phyloP scores from a whole-genome alignment of 2,888 invertebrate genomes.

The Molanna angustata region DNA sequence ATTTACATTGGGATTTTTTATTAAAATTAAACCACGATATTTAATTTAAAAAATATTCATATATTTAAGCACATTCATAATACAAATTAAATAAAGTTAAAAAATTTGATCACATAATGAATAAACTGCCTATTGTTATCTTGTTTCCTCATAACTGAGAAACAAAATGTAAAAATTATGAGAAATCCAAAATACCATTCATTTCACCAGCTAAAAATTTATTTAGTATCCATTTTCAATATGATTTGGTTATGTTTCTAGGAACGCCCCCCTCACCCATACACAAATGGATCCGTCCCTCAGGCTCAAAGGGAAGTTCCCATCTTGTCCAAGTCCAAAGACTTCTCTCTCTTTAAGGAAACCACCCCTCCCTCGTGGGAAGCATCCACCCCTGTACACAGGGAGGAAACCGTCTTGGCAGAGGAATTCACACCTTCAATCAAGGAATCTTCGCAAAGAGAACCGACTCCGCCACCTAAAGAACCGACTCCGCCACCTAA shows the following conservation, averaged over 20 bases:
- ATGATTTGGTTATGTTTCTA: conserved; percentile 34
- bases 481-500: background rate
- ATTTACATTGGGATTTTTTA: too few species aligned
- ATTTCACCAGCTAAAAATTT: too few species aligned
- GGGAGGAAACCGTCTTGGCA: conserved; percentile 16
- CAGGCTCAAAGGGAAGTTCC: conserved; percentile 40
- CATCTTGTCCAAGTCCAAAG: conserved; percentile 26
- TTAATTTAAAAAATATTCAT: too few species aligned
- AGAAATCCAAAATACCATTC: too few species aligned
- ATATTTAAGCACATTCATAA: too few species aligned
- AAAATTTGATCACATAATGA: too few species aligned
- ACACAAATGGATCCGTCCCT: conserved; percentile 51
- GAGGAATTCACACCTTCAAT: conserved; percentile 15
- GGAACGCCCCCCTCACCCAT: conserved; percentile 48
- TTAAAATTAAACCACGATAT: too few species aligned
- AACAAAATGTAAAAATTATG: too few species aligned
- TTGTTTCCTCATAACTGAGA: too few species aligned
- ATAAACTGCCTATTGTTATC: too few species aligned
- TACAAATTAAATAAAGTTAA: too few species aligned
- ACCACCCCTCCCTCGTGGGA: conserved; percentile 29
- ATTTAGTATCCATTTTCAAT: background rate
- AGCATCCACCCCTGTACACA: conserved; percentile 22
- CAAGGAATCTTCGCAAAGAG: background rate
- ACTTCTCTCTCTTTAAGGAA: conserved; percentile 19
- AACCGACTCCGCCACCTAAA: background rate